Percentiles rank a stretch among this genome's conserved stretches.
Conservation (phyloP, 2,888 invertebrate species). For the Agrochola macilenta region DNA sequence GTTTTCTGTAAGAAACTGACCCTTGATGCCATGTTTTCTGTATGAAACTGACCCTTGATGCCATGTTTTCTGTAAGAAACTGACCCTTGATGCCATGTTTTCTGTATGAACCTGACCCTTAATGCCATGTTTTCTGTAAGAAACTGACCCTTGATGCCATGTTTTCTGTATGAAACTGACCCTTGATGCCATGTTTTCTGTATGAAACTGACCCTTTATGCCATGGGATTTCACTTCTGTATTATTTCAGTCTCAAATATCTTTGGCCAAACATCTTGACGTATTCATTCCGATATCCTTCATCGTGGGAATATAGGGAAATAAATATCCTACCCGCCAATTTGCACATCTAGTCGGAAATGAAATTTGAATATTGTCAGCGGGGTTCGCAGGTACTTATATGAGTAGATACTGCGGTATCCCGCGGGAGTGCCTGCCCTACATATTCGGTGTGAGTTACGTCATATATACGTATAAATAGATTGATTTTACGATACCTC, state of each 20-base stretch:
- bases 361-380: slow-evolving; percentile 81
- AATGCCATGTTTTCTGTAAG: no score
- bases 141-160: no score
- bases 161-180: not conserved
- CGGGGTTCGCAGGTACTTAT: slow-evolving; percentile 62
- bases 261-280: slow-evolving; percentile 8
- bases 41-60: not conserved
- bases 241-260: slow-evolving; percentile 10
- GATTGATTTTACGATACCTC: slow-evolving; percentile 39
- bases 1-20: no score
- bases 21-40: no score
- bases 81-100: no score
- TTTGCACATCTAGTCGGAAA: slow-evolving; percentile 77
- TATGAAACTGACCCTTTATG: not conserved
- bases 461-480: slow-evolving; percentile 30
- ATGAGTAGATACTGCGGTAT: slow-evolving; percentile 44
- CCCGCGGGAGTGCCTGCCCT: slow-evolving; percentile 57
- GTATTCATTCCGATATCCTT: slow-evolving; percentile 61
- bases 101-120: no score
- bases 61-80: no score
- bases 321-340: slow-evolving; percentile 78
- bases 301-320: slow-evolving; percentile 44
- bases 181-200: not conserved
- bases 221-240: not conserved
- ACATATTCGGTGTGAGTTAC: slow-evolving; percentile 39